A percentile compares a stretch with the other conserved stretches of the same genome.
phyloP scores from a whole-genome alignment of 1,140 invertebrate genomes.

The Fopius arisanus region DNA sequence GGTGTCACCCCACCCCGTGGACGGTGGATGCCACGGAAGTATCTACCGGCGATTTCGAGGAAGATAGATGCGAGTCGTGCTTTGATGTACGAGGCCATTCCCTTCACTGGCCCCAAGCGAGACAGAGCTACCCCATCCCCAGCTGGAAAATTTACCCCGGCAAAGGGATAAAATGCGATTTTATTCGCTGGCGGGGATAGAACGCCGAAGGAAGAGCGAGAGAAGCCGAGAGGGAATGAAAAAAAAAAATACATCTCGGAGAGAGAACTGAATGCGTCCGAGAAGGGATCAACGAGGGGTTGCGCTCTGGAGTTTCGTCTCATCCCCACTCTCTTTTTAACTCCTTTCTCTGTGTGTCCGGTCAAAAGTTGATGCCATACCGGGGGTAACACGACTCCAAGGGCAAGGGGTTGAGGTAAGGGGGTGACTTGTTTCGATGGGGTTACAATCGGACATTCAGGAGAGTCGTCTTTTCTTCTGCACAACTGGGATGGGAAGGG shows the following conservation, averaged over 20 bases:
- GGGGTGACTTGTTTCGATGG: constrained; percentile 16
- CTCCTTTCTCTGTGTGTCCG: not conserved
- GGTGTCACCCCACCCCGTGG: too few relatives aligned
- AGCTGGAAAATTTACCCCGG: constrained; percentile 53
- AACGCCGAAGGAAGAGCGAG: not conserved
- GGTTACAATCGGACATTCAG: constrained; percentile 28
- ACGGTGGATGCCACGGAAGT: too few relatives aligned
- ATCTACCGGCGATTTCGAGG: constrained; percentile 42
- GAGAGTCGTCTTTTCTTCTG: constrained; percentile 27
- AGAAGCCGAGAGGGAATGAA: constrained; percentile 16
- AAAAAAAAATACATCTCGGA: constrained; percentile 36
- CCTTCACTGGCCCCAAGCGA: constrained; percentile 22
- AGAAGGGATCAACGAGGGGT: constrained; percentile 14
- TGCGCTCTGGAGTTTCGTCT: constrained; percentile 16
- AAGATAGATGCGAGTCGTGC: constrained; percentile 58
- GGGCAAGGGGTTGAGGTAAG: not conserved
- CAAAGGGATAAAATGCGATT: constrained; percentile 64
- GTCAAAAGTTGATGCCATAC: constrained; percentile 21
- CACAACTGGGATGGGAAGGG: not conserved
- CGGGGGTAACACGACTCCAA: not conserved
- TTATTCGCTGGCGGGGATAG: constrained; percentile 57
- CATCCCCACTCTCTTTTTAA: not conserved
- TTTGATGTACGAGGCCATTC: constrained; percentile 59
- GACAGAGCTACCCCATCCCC: constrained; percentile 42
- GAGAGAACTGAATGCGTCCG: constrained; percentile 1